phyloP scores from a whole-genome alignment of 2,113 vertebrate genomes.

The Pelmatolapia mariae region DNA sequence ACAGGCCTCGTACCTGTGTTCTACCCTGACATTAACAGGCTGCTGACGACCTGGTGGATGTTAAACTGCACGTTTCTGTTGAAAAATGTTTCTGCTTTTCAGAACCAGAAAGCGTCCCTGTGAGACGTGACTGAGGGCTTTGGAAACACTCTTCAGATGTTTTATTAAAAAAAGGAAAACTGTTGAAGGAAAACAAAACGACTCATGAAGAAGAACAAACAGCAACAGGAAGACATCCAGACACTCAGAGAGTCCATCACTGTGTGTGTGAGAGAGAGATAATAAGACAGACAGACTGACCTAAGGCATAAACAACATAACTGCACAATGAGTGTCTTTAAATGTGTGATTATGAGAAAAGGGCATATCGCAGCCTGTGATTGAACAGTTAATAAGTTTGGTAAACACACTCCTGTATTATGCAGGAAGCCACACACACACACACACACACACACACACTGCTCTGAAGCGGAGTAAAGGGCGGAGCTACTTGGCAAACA shows the following conservation, averaged over 20 bases:
- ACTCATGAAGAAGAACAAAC: not conserved
- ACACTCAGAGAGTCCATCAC: not conserved
- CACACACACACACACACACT: not conserved
- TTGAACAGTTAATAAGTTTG: conserved; percentile 13
- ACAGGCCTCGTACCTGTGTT: not conserved
- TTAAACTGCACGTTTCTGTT: not conserved
- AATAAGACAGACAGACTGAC: not conserved
- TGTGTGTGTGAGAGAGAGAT: not conserved
- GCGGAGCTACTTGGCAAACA: not conserved
- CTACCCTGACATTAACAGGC: not conserved
- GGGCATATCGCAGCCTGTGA: not conserved
- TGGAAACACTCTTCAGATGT: not conserved
- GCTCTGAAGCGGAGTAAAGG: not conserved
- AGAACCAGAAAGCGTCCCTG: not conserved
- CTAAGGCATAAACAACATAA: not conserved
- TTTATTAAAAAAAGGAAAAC: not conserved
- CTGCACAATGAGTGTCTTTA: not conserved
- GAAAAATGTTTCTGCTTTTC: not conserved
- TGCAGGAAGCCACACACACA: not conserved
- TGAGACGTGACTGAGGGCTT: not conserved
- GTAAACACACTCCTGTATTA: not conserved
- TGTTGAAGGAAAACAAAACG: not conserved
- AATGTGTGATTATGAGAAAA: not conserved
- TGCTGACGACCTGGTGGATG: not conserved
- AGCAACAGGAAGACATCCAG: not conserved